Conservation (phyloP, 2,797 vertebrate genomes). For the Apodemus agrarius region DNA sequence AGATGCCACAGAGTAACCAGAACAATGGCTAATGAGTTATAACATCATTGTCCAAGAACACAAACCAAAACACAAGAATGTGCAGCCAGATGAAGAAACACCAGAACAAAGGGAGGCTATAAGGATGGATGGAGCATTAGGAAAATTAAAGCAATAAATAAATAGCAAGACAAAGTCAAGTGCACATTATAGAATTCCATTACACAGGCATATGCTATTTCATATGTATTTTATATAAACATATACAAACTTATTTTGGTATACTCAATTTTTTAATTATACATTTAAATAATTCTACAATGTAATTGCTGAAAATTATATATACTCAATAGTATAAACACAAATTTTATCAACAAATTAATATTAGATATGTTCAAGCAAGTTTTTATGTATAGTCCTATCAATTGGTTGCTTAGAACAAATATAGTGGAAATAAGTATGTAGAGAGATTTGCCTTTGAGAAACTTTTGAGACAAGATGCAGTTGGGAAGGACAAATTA, state of each 20-base stretch:
- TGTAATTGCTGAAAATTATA: not conserved
- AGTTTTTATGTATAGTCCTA: not conserved
- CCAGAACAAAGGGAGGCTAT: not conserved
- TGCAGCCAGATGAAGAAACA: not conserved
- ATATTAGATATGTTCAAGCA: not conserved
- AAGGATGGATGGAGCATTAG: not conserved
- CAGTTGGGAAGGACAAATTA: not conserved
- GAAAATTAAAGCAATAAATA: conserved; percentile 4
- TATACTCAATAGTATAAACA: not conserved
- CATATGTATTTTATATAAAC: not conserved
- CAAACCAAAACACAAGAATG: not conserved
- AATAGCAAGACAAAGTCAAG: not conserved
- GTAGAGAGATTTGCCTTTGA: not conserved
- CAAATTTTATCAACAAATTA: not conserved
- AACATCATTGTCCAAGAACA: not conserved
- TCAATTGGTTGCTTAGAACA: not conserved
- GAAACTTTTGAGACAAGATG: not conserved
- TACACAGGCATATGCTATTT: not conserved
- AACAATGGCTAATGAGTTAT: not conserved
- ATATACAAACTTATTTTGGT: not conserved
- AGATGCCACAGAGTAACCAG: not conserved
- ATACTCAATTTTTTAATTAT: not conserved
- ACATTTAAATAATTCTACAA: not conserved
- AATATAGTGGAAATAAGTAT: not conserved
- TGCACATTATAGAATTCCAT: not conserved